Conservation (phyloP, 2,888 invertebrate genomes). For the Hyles lineata region DNA sequence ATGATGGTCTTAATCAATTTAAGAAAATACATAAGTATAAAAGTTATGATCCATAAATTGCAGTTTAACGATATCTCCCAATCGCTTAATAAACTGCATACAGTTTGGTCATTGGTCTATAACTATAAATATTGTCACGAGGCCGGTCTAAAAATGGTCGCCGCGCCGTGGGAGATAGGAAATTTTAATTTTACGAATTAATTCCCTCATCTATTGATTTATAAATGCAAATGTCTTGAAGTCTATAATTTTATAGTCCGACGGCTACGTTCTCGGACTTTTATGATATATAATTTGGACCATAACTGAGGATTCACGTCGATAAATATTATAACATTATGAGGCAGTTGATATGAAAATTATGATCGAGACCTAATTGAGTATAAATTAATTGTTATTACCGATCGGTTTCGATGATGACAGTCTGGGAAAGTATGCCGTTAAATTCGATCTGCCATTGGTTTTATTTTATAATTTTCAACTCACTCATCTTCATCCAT, state of each 20-base stretch:
- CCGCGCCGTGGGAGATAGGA: slow-evolving; percentile 13
- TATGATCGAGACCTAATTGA: background rate
- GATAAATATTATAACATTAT: background rate
- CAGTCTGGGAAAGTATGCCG: no score
- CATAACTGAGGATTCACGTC: no score
- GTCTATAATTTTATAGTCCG: background rate
- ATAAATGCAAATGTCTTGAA: slow-evolving; percentile 10
- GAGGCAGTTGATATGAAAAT: background rate
- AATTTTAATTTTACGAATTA: background rate
- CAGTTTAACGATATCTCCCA: background rate
- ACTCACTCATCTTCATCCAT: background rate
- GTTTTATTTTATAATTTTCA: no score
- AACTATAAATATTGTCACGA: slow-evolving; percentile 17
- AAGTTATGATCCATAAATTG: slow-evolving; percentile 6
- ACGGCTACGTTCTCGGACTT: background rate
- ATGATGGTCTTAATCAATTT: background rate
- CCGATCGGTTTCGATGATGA: no score
- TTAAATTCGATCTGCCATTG: no score
- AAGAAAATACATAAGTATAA: background rate
- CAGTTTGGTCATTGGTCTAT: background rate
- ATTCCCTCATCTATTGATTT: background rate
- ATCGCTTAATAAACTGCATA: slow-evolving; percentile 3
- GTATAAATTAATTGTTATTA: background rate
- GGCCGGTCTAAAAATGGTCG: slow-evolving; percentile 14
- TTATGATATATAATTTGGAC: no score